Conservation (phyloP, 2,113 vertebrate species). For the Antechinus stuartii region DNA sequence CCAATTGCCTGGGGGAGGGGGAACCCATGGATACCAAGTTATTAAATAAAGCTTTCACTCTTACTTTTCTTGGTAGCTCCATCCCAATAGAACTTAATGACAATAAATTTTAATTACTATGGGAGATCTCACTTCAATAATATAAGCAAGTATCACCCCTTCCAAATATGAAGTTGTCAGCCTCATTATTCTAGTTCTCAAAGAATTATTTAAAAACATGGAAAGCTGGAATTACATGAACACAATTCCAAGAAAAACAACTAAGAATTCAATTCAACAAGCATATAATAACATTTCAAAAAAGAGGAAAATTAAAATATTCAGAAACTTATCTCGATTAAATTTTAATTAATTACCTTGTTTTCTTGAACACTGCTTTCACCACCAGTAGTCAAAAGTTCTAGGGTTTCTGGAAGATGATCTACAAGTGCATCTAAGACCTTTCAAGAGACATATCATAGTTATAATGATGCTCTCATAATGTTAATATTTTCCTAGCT, state of each 20-base stretch:
- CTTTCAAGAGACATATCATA: slow-evolving; percentile 83
- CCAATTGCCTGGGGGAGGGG: too few species aligned
- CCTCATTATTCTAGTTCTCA: slow-evolving; percentile 18
- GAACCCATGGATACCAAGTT: slow-evolving; percentile 13
- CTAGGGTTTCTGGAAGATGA: slow-evolving; percentile 93
- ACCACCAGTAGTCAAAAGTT: slow-evolving; percentile 89
- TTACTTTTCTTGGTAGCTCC: not conserved
- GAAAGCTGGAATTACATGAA: slow-evolving; percentile 16
- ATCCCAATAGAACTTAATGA: not conserved
- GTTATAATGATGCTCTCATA: slow-evolving; percentile 42
- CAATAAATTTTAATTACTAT: not conserved
- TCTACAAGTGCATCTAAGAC: slow-evolving; percentile 93
- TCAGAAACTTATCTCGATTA: not conserved
- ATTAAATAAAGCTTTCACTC: slow-evolving; percentile 11
- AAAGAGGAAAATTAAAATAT: not conserved
- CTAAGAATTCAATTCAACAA: not conserved
- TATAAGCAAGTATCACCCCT: not conserved
- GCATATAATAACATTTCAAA: not conserved
- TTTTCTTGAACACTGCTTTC: slow-evolving; percentile 90
- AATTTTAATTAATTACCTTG: slow-evolving; percentile 85
- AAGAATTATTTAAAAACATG: slow-evolving; percentile 27
- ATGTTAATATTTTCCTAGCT: not conserved
- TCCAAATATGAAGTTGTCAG: slow-evolving; percentile 21
- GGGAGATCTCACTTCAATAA: not conserved
- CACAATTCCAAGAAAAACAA: not conserved